Base-by-base conservation (phyloP, 1,140 invertebrate genomes). In the Calycopis cecrops region DNA sequence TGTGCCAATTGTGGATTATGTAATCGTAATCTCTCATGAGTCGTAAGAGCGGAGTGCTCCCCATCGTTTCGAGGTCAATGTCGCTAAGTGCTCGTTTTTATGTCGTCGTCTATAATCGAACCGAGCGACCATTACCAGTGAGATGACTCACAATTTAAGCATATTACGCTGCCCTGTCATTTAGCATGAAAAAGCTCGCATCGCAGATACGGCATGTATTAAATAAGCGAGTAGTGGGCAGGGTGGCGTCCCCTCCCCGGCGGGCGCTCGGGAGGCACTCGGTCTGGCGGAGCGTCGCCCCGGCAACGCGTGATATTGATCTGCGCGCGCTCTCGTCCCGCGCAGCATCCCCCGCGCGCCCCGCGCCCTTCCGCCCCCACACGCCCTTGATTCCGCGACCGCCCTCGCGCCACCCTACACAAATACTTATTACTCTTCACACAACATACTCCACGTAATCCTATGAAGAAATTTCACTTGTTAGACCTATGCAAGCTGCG, bases 401-500 rank as follows among this genome's bases (percentile, higher is more conserved):
- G 69, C 73, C 61, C 73, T 72, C 63, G 69, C 71, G 55, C 65
- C 74, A 57, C 73, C 76, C 76, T 67, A 64, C 66, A 71, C 72
- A 78, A 80, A 79, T 85, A 83, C 79, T 81, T 85, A 85, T 83
- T 83, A 81, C 79, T 78, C 75, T 84, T 82, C 74, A 77, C 79
- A 81, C 78, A 79, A 81, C 78, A 81, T 76, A 79, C 82, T 79
- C 66, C 62, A 74, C 78, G 71, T 85, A 79, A 81, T 85, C 77
- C 73, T 66, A 83, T 85, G 73, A 73, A 83, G 72, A 85, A 82
- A 82, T 80, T 82, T 76, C 68, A 70, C 75, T 77, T 73, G 73
- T 73, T 70, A 65, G 56, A 61, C 54, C 48, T 50, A 57, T 52
- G 57, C 47, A 35, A 55, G 44, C 34, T 40, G 21, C n/a, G 17